Evolutionary conservation across 2,888 invertebrate species (phyloP).

Genomic region (Parnassius apollo): DNA sequence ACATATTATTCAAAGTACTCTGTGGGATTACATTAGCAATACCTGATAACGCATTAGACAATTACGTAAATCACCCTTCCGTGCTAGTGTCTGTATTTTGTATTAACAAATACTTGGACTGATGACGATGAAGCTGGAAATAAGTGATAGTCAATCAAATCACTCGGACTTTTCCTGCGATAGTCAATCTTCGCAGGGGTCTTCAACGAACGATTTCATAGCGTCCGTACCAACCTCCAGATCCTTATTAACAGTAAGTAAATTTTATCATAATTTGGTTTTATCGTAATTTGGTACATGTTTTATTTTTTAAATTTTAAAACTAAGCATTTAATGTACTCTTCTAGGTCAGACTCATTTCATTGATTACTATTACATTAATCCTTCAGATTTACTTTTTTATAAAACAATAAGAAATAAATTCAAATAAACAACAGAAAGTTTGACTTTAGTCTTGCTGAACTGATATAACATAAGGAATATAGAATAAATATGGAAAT

Average conservation of each 20-base stretch:
- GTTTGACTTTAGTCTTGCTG: background rate
- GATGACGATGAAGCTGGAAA: constrained; percentile 82
- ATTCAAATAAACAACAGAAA: too few species aligned
- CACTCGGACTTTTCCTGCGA: constrained; percentile 83
- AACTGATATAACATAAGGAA: background rate
- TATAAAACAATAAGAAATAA: too few species aligned
- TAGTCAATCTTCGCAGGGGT: constrained; percentile 81
- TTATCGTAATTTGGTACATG: background rate
- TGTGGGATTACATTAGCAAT: constrained; percentile 18
- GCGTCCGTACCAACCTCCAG: constrained; percentile 61
- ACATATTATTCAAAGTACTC: too few species aligned
- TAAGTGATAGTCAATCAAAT: constrained; percentile 82
- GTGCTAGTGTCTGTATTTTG: constrained; percentile 39
- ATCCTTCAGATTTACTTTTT: too few species aligned
- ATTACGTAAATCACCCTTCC: constrained; percentile 45
- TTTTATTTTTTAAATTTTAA: too few species aligned
- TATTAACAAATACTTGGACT: constrained; percentile 45
- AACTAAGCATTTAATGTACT: too few species aligned
- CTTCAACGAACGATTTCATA: constrained; percentile 74
- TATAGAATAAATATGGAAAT: too few species aligned
- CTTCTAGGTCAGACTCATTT: too few species aligned
- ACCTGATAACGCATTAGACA: constrained; percentile 34
- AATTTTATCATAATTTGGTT: background rate
- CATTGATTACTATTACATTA: too few species aligned
- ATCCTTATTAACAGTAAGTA: constrained; percentile 66